These are phyloP conservation scores for Liposcelis brunnea DNA, from an alignment of 2,888 invertebrate genomes.

Conservation along the genomic window DNA sequence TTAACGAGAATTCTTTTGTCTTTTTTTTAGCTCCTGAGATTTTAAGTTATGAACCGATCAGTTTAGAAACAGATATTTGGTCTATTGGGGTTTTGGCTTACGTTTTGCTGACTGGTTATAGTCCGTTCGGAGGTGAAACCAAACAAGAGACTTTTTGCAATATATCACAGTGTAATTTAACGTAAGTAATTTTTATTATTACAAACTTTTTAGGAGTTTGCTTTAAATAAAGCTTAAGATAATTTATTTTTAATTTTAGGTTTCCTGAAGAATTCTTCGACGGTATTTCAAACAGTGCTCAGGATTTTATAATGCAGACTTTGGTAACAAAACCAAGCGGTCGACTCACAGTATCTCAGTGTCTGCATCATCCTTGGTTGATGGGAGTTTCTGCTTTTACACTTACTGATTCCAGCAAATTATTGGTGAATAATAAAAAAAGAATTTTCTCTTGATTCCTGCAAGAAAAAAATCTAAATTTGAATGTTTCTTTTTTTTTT, in stretches of 20 bases:
- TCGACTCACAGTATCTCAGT: conserved; percentile 73
- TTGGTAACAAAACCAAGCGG: conserved; percentile 41
- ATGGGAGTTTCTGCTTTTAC: conserved; percentile 18
- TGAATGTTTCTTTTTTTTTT: background rate
- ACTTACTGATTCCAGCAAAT: conserved; percentile 8
- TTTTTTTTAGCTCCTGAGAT: conserved; percentile 67
- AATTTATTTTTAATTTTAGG: conserved; percentile 14
- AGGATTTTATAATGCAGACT: conserved; percentile 55
- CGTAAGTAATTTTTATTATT: conserved; percentile 21
- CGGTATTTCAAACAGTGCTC: conserved; percentile 70
- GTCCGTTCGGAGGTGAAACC: conserved; percentile 89
- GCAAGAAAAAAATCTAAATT: too few relatives aligned
- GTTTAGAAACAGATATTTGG: conserved; percentile 91
- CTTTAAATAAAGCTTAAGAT: too few relatives aligned
- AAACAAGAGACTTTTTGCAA: conserved; percentile 96
- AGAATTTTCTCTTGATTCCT: too few relatives aligned
- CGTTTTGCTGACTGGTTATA: conserved; percentile 84
- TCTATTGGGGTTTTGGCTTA: conserved; percentile 89
- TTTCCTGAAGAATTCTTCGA: conserved; percentile 87
- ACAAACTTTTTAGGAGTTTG: too few relatives aligned
- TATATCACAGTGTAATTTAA: conserved; percentile 83
- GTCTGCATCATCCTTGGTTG: conserved; percentile 84
- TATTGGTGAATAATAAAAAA: background rate
- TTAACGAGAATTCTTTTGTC: too few relatives aligned
- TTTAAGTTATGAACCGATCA: conserved; percentile 85